Evolutionary conservation across 2,888 invertebrate genomes (phyloP), one percentile per base, ranked within the genome.

Genomic region (Cheilosia scutellata): DNA sequence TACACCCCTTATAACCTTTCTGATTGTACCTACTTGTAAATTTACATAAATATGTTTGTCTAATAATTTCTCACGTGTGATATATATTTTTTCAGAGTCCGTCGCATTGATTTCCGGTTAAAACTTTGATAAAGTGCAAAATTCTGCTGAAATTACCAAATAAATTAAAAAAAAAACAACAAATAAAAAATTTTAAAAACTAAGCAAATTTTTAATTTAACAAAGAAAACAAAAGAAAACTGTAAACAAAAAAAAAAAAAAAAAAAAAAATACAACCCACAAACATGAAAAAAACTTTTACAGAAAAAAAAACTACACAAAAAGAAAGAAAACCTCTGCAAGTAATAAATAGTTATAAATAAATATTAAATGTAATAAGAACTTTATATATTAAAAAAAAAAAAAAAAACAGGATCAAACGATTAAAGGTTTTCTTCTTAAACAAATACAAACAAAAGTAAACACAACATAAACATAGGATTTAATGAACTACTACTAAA

Each of bases 101-200:
- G 89, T 90, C 90, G 89, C 90, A 91, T 89, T 91, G 90, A 90
- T 88, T 88, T 60, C 89, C 87, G 90, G 90, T 90, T 90, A 90
- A 90, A 90, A 91, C 90, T 90, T 91, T 91, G 89, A 91, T 90
- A 91, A 91, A 90, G 84, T 89, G 89, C 89, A 89, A 89, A 90
- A 89, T 89, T 88, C 88, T 88, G 89, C 87, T 88, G 88, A 88
- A 88, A 87, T 87, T 88, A 88, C 88, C 88, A 88, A 89, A 88
- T 88, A 89, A 89, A 88, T 84, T 80, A 88, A 87, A 86, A 80
- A 51, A 68, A 60, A 76, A 44, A 70, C 66, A 47, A 44, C 49
- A 80, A 53, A 77, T 51, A 40, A 74, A 65, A 60, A 87, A 82
- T 78, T 37, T 76, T 62, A 58, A 87, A 79, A 74, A 58, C 74